Evolutionary conservation across 2,113 vertebrate species (phyloP).

Genomic region (Taxidea taxus): DNA sequence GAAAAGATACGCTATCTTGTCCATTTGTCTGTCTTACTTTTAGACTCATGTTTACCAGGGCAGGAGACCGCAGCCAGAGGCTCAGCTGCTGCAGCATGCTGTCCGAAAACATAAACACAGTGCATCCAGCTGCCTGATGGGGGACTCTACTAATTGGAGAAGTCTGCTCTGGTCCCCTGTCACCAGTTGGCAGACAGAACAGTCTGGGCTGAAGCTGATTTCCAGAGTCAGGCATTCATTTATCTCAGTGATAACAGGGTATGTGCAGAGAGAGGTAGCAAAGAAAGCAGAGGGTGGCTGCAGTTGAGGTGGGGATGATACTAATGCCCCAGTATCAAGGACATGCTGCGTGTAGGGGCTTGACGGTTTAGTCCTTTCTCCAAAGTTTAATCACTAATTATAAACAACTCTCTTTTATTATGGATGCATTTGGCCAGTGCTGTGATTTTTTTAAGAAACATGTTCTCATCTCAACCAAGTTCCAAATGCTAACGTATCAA

Average conservation of each 20-base stretch:
- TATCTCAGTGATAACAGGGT: conserved; percentile 55
- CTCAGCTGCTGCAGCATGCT: conserved; percentile 9
- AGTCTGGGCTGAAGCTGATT: conserved; percentile 74
- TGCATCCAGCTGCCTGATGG: conserved; percentile 70
- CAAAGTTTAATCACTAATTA: conserved; percentile 80
- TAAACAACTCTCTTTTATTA: conserved; percentile 75
- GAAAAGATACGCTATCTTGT: not conserved
- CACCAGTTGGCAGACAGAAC: conserved; percentile 77
- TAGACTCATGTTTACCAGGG: not conserved
- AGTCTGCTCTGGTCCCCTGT: conserved; percentile 77
- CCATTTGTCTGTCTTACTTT: not conserved
- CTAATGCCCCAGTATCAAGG: conserved; percentile 48
- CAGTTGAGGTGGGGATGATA: conserved; percentile 16
- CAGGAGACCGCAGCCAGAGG: not conserved
- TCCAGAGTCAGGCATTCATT: conserved; percentile 69
- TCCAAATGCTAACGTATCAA: conserved; percentile 83
- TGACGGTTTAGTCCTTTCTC: conserved; percentile 42
- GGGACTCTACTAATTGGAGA: conserved; percentile 80
- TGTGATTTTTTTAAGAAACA: conserved; percentile 54
- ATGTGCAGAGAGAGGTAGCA: conserved; percentile 67
- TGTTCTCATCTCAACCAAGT: conserved; percentile 74
- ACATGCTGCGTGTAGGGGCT: conserved; percentile 33
- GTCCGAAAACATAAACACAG: conserved; percentile 32
- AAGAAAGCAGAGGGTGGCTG: conserved; percentile 60
- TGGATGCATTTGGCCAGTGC: conserved; percentile 67